A percentile compares a stretch with the other conserved stretches of the same genome.
phyloP scores from a whole-genome alignment of 2,113 vertebrate genomes.

The Dunckerocampus dactyliophorus region DNA sequence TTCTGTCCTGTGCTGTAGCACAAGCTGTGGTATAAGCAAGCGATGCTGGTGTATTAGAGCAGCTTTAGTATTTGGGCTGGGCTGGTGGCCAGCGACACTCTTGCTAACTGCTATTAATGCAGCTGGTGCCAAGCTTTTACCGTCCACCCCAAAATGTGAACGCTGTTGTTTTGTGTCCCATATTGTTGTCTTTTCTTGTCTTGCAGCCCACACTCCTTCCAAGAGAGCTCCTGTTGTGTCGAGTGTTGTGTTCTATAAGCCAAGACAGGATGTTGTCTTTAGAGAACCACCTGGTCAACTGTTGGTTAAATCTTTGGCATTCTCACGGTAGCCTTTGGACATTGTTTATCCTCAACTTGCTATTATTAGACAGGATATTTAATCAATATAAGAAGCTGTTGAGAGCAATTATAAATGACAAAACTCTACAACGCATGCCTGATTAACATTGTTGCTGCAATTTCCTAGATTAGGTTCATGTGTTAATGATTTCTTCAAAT shows the following conservation, averaged over 20 bases:
- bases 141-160: background rate
- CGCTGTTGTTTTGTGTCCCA: background rate
- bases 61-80: constrained; percentile 33
- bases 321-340: constrained; percentile 22
- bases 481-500: too few species aligned
- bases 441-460: too few species aligned
- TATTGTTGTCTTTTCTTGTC: background rate
- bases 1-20: constrained; percentile 20
- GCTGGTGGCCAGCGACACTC: constrained; percentile 28
- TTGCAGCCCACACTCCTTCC: constrained; percentile 14
- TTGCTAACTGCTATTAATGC: constrained; percentile 26
- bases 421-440: too few species aligned
- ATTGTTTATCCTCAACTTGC: background rate
- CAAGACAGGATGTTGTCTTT: constrained; percentile 63
- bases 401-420: too few species aligned
- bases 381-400: too few species aligned
- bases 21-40: constrained; percentile 15
- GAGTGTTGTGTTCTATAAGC: constrained; percentile 39
- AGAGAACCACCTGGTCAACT: constrained; percentile 53
- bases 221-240: constrained; percentile 31
- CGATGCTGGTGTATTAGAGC: constrained; percentile 29
- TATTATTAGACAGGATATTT: too few species aligned
- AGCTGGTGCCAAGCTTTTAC: constrained; percentile 16
- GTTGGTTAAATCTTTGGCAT: constrained; percentile 35
- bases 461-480: too few species aligned